phyloP scores from a whole-genome alignment of 2,113 vertebrate species.

The Calidris pygmaea region DNA sequence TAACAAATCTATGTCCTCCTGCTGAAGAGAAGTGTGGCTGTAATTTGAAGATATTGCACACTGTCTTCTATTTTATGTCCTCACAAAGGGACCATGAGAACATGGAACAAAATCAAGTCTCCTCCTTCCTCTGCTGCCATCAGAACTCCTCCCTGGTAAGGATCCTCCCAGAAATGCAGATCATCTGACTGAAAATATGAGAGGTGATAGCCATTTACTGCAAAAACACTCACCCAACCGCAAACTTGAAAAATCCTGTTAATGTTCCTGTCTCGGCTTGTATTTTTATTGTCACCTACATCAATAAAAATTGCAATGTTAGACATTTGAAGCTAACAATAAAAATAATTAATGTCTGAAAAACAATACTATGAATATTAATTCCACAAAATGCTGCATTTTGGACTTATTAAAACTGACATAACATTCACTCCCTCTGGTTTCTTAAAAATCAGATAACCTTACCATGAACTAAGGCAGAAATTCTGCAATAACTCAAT shows the following conservation, averaged over 20 bases:
- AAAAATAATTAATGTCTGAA: background rate
- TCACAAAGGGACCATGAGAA: background rate
- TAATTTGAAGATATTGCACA: background rate
- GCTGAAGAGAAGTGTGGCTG: background rate
- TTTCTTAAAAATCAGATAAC: background rate
- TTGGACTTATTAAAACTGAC: background rate
- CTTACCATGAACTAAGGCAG: background rate
- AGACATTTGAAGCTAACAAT: background rate
- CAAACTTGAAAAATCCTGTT: background rate
- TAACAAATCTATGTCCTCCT: background rate
- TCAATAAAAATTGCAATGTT: background rate
- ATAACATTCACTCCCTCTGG: fast-evolving
- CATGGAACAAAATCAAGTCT: background rate
- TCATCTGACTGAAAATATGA: background rate
- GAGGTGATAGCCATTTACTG: background rate
- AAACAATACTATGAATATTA: background rate
- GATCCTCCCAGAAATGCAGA: background rate
- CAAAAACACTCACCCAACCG: fast-evolving
- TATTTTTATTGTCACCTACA: background rate
- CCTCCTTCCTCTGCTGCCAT: background rate
- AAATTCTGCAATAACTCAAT: background rate
- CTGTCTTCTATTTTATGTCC: background rate
- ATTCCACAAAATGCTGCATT: background rate
- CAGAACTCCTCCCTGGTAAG: background rate
- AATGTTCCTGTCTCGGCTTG: background rate